These are phyloP conservation scores for Hypsopygia costalis DNA, from an alignment of 2,888 invertebrate species.

Conservation along the genomic window DNA sequence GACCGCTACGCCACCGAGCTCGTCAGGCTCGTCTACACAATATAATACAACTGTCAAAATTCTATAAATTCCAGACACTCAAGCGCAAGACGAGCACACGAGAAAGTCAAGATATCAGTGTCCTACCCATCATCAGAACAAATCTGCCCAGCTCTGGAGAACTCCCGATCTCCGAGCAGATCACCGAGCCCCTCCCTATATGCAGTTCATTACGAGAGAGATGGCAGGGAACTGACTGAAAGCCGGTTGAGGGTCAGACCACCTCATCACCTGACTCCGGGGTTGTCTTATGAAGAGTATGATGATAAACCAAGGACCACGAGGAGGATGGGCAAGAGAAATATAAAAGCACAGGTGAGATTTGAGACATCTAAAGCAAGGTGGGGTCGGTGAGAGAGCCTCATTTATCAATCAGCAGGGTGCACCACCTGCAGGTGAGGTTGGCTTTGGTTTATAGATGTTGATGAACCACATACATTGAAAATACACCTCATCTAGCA, in stretches of 20 bases:
- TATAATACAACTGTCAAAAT: too few species aligned
- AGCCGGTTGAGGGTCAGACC: conserved; percentile 81
- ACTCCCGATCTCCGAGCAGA: conserved; percentile 58
- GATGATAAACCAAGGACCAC: conserved; percentile 75
- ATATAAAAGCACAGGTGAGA: conserved; percentile 92
- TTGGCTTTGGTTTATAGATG: too few species aligned
- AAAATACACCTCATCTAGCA: too few species aligned
- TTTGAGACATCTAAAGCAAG: too few species aligned
- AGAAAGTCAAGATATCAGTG: conserved; percentile 92
- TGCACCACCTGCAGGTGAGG: too few species aligned
- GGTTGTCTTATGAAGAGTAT: conserved; percentile 65
- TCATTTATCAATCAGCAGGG: too few species aligned
- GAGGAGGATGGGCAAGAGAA: conserved; percentile 91
- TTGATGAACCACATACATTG: too few species aligned
- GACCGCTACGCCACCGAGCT: too few species aligned
- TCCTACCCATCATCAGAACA: conserved; percentile 92
- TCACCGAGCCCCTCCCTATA: conserved; percentile 76
- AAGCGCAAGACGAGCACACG: conserved; percentile 83
- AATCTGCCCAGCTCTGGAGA: conserved; percentile 67
- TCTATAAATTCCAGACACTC: conserved; percentile 68
- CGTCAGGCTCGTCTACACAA: too few species aligned
- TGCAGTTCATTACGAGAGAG: conserved; percentile 85
- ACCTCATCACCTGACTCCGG: conserved; percentile 66
- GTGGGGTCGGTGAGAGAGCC: too few species aligned
- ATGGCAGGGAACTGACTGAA: conserved; percentile 83